Evolutionary conservation across 2,797 vertebrate genomes (phyloP).

Genomic region (Peromyscus eremicus): DNA sequence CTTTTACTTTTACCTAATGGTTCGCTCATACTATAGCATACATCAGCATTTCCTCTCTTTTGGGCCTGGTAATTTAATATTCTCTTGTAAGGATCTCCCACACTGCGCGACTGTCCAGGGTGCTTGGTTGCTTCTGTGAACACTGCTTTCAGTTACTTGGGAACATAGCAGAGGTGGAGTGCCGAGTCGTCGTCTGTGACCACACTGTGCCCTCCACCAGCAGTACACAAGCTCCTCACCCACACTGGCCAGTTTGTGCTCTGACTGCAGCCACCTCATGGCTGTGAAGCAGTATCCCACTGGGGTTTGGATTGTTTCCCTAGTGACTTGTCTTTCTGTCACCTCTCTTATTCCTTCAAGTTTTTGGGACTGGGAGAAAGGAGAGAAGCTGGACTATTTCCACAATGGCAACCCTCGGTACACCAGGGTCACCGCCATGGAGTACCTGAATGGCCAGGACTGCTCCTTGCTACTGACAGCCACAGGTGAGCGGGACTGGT

Average conservation of each 20-base stretch:
- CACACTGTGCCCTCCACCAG: not conserved
- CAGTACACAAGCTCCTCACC: not conserved
- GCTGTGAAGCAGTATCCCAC: fast-evolving
- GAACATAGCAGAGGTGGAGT: fast-evolving
- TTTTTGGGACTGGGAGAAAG: slow-evolving; percentile 99
- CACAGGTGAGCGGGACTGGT: slow-evolving; percentile 89
- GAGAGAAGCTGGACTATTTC: slow-evolving; percentile 97
- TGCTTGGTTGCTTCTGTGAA: not conserved
- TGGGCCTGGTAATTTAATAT: no score
- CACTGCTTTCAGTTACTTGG: fast-evolving
- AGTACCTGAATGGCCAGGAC: slow-evolving; percentile 98
- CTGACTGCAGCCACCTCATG: fast-evolving
- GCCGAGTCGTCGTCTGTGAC: fast-evolving
- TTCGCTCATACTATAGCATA: fast-evolving
- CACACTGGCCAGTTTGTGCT: not conserved
- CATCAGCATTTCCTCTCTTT: not conserved
- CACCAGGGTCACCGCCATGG: slow-evolving; percentile 97
- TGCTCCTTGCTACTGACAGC: slow-evolving; percentile 97
- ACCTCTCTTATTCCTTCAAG: slow-evolving; percentile 82
- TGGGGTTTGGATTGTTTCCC: not conserved
- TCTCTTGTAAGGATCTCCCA: fast-evolving
- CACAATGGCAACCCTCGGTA: slow-evolving; percentile 99
- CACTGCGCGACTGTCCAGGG: fast-evolving
- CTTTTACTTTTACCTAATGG: not conserved
- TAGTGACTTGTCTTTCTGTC: not conserved